These are phyloP conservation scores for Hippopotamus amphibius DNA, from an alignment of 2,113 vertebrate species.

Conservation along the genomic window DNA sequence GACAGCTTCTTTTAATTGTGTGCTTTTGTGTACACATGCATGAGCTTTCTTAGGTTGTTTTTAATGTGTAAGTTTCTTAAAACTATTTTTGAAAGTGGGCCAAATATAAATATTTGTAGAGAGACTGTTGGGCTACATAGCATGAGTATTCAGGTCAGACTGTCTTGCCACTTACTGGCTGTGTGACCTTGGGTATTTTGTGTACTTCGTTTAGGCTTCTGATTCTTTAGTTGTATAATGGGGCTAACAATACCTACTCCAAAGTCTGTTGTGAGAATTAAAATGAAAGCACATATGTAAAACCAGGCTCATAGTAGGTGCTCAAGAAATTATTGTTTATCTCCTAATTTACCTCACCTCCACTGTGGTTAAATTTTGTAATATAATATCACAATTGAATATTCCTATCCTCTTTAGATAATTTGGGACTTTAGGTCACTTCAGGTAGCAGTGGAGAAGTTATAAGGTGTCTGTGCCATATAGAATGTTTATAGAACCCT, in stretches of 20 bases:
- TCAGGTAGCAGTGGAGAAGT: not conserved
- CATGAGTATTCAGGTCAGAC: not conserved
- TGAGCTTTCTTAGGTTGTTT: not conserved
- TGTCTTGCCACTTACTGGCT: not conserved
- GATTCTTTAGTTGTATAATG: not conserved
- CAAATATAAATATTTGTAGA: not conserved
- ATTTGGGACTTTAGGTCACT: not conserved
- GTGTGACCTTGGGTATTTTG: not conserved
- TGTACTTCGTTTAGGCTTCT: not conserved
- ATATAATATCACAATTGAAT: not conserved
- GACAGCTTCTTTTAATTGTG: not conserved
- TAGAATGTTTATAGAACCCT: not conserved
- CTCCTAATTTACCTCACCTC: not conserved
- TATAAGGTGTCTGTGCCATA: not conserved
- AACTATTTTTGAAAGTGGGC: not conserved
- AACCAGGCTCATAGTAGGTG: not conserved
- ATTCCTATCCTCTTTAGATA: constrained; percentile 30
- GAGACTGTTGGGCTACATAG: not conserved
- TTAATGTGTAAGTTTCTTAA: constrained; percentile 10
- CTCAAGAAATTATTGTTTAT: not conserved
- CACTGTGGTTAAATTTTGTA: not conserved
- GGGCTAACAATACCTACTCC: not conserved
- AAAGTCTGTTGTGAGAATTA: not conserved
- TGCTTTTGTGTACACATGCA: not conserved
- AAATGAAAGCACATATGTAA: not conserved